These are phyloP conservation scores for Clistopyga incitator DNA, from an alignment of 2,888 invertebrate genomes.

Conservation along the genomic window DNA sequence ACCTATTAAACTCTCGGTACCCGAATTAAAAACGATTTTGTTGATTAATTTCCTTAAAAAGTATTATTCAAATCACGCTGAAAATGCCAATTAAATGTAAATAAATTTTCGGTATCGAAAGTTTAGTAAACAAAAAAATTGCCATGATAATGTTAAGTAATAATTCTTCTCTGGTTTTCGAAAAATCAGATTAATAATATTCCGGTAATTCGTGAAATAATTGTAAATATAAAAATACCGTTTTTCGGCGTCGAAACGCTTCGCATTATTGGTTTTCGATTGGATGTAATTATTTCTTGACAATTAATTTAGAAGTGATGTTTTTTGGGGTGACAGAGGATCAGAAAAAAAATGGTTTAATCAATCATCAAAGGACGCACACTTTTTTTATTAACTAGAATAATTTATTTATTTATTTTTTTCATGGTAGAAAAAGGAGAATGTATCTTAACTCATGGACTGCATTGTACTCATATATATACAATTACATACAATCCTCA, in stretches of 20 bases:
- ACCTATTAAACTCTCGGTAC: neutral
- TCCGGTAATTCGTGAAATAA: neutral
- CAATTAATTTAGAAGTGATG: conserved; percentile 3
- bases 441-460: conserved; percentile 84
- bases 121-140: neutral
- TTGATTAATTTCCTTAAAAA: neutral
- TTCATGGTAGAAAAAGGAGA: conserved; percentile 84
- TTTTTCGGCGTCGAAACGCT: neutral
- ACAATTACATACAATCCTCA: conserved; percentile 84
- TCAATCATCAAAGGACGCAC: conserved; percentile 65
- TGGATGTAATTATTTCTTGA: neutral
- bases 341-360: conserved; percentile 29
- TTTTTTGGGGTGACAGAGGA: conserved; percentile 23
- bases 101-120: neutral
- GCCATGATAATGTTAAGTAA: neutral
- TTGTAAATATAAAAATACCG: conserved; percentile 22
- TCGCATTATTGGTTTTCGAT: neutral
- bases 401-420: conserved; percentile 84
- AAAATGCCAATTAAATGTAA: neutral
- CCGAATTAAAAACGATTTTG: neutral
- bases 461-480: conserved; percentile 83
- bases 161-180: neutral
- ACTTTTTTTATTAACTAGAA: conserved; percentile 83
- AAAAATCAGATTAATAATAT: neutral
- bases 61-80: neutral